Conservation (phyloP, 2,888 invertebrate genomes). For the Drosophila helvetica region DNA sequence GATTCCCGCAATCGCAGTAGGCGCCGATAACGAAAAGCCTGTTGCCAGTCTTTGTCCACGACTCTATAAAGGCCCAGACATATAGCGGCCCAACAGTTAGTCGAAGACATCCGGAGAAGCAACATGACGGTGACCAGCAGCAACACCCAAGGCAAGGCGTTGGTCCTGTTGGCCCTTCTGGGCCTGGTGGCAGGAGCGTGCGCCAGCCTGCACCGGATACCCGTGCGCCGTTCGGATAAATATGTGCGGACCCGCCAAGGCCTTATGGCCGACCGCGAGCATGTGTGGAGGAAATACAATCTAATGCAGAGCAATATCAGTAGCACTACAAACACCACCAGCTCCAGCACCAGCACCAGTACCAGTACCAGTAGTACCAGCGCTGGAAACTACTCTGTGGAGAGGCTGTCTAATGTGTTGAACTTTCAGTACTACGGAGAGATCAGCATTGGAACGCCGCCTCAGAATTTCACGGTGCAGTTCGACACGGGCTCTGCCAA, state of each 20-base stretch:
- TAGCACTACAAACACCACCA: not conserved
- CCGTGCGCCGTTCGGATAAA: not conserved
- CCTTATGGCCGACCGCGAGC: conserved; percentile 27
- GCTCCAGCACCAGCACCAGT: not conserved
- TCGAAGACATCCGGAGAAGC: not conserved
- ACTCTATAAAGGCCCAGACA: not conserved
- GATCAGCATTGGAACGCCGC: conserved; percentile 94
- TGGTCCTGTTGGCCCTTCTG: not conserved
- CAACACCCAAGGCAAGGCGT: not conserved
- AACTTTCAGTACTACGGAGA: conserved; percentile 97
- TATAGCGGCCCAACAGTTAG: not conserved
- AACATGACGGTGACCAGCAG: not conserved
- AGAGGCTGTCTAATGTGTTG: conserved; percentile 91
- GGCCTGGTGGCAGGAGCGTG: not conserved
- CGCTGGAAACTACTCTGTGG: conserved; percentile 83
- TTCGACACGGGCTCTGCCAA: conserved; percentile 99
- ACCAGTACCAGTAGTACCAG: not conserved
- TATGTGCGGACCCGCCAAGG: conserved; percentile 34
- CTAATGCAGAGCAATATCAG: not conserved
- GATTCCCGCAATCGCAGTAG: not conserved
- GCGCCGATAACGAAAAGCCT: not conserved
- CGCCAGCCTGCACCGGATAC: conserved; percentile 1
- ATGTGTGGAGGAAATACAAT: conserved; percentile 49
- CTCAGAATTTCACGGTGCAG: conserved; percentile 95
- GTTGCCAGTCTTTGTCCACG: not conserved